Evolutionary conservation across 2,797 vertebrate genomes (phyloP).

Genomic region (Alauda arvensis): DNA sequence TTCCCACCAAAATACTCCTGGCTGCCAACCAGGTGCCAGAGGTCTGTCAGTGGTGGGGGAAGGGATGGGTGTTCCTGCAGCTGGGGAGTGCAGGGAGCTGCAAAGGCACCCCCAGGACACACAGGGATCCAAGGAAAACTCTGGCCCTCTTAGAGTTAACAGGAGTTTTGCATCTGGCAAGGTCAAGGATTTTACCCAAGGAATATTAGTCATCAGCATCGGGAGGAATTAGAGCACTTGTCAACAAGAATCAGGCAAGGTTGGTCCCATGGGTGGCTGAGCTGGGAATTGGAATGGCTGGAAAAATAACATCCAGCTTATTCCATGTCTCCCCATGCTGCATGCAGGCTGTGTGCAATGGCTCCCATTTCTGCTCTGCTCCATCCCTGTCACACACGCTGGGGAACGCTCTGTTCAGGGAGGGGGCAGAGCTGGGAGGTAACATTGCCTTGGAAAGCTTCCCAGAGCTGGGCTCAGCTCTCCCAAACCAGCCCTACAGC

Average conservation of each 20-base stretch:
- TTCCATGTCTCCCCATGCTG: neutral
- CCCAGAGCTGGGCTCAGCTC: neutral
- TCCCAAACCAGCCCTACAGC: neutral
- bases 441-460: conserved; percentile 10
- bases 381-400: neutral
- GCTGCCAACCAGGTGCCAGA: neutral
- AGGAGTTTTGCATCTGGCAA: neutral
- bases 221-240: neutral
- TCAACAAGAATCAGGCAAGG: conserved; percentile 18
- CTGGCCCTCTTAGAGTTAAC: neutral
- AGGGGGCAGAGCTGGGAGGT: neutral
- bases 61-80: neutral
- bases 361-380: neutral
- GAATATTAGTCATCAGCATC: neutral
- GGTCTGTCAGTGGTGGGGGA: neutral
- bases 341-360: rapidly evolving
- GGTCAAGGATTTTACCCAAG: neutral
- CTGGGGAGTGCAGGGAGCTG: neutral
- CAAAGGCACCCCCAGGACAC: neutral
- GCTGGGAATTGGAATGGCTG: neutral
- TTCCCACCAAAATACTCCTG: neutral
- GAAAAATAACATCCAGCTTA: neutral
- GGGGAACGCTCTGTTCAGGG: neutral
- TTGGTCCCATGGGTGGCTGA: neutral
- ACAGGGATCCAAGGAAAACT: rapidly evolving